phyloP scores from a whole-genome alignment of 2,113 vertebrate species.

The Nothoprocta perdicaria region DNA sequence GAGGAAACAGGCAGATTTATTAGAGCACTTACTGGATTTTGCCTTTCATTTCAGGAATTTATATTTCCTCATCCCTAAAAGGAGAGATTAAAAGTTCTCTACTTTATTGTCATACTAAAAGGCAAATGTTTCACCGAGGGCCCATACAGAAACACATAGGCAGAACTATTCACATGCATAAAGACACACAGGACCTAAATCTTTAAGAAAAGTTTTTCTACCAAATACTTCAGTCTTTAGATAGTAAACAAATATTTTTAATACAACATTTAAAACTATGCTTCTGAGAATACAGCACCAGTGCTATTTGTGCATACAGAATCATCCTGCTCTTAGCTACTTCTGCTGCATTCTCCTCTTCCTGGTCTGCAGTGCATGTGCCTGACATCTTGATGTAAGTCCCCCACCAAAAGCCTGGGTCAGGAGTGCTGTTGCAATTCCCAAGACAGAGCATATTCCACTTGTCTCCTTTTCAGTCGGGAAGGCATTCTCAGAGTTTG shows the following conservation, averaged over 20 bases:
- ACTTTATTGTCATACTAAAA: not conserved
- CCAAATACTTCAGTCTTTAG: not conserved
- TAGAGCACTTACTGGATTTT: not conserved
- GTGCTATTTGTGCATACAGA: not conserved
- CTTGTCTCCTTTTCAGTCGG: conserved; percentile 48
- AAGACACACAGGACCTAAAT: not conserved
- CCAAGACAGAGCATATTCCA: not conserved
- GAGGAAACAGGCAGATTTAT: not conserved
- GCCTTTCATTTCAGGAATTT: not conserved
- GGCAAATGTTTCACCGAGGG: not conserved
- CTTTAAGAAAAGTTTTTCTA: not conserved
- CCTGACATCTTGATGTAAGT: not conserved
- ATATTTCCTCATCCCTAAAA: not conserved
- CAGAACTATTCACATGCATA: not conserved
- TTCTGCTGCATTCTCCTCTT: not conserved
- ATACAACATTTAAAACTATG: not conserved
- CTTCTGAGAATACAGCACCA: accelerated
- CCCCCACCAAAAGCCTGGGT: not conserved
- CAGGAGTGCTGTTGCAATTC: conserved; percentile 18
- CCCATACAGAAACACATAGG: not conserved
- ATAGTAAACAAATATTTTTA: not conserved
- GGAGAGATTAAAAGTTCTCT: not conserved
- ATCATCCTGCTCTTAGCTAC: not conserved
- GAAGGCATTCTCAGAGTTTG: not conserved
- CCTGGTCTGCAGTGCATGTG: not conserved